Evolutionary conservation across 2,888 invertebrate genomes (phyloP).

Genomic region (Escarpia spicata): DNA sequence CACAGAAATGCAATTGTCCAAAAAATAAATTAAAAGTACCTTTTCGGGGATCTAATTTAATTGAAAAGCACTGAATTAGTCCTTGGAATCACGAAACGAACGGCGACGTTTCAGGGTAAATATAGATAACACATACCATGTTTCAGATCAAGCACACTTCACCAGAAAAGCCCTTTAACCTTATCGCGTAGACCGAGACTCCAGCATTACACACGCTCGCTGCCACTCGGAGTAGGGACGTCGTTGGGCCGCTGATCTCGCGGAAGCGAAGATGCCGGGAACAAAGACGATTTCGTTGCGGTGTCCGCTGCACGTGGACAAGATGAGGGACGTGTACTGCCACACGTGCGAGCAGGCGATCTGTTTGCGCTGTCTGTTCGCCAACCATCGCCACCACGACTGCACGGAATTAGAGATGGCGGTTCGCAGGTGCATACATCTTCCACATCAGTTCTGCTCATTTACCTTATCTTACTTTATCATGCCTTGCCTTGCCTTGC

Average conservation of each 20-base stretch:
- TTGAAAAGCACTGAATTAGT: neutral
- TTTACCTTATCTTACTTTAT: no score
- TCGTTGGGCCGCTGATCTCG: neutral
- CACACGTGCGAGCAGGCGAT: slow-evolving; percentile 12
- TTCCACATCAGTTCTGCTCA: neutral
- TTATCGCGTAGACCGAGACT: neutral
- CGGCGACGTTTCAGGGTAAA: neutral
- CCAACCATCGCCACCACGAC: neutral
- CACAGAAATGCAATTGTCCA: neutral
- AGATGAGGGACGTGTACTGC: neutral
- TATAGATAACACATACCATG: neutral
- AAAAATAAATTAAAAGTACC: neutral
- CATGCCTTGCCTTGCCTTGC: no score
- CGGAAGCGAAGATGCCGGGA: neutral
- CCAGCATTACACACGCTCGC: neutral
- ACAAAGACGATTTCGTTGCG: neutral
- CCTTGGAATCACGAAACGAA: neutral
- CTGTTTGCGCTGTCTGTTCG: neutral
- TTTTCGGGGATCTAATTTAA: no score
- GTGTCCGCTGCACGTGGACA: neutral
- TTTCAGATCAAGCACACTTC: neutral
- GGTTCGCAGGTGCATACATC: neutral
- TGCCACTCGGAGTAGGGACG: neutral
- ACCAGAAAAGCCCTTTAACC: neutral
- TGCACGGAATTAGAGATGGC: neutral